Evolutionary conservation across 1,140 invertebrate species (phyloP), one percentile per base, ranked within the genome.

Genomic region (Phymorhynchus buccinoides): DNA sequence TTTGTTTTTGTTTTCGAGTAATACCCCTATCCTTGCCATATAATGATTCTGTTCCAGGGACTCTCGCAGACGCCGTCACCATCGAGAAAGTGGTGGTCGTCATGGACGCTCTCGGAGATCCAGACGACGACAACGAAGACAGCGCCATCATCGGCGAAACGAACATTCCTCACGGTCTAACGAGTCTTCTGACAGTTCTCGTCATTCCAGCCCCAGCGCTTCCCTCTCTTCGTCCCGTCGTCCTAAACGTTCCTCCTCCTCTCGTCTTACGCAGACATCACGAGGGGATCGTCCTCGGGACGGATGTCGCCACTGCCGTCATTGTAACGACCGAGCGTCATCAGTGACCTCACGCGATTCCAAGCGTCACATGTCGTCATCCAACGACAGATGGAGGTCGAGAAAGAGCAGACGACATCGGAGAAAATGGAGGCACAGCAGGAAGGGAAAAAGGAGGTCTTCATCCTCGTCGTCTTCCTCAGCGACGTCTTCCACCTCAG

Each of bases 281-380:
- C 80, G 80, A 7, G 32, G 35, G n/a, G 6, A 9, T 3, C 80
- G 52, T 35, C 80, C 30, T 39, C 80, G 48, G 16, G 62, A 37
- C 80, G 32, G 80, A 39, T 81, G 80, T 66, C 80, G 48, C 18
- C 80, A 81, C 80, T 86, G 48, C 41, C 85, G 56, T 68, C 71
- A 87, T 22, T 85, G 84, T 41, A 85, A 78, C n/a, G 62, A 56
- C 27, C 82, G 78, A 16, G 79, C 77, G 79, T 86, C 84, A 73
- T 85, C 86, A 32, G 83, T 80, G 62, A 78, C 84, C 4, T 85
- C 84, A 52, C 3, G 41, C 81, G 81, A 27, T 84, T 80, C 56
- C 80, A 75, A 22, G 80, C 81, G 42, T 80, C 44, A 52, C 1
- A 12, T 35, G 1, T 35, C 78, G 41, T 80, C 78, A n/a, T 42